A percentile compares a stretch with the other conserved stretches of the same genome.
Conservation (phyloP, 1,140 invertebrate genomes). For the Capitella teleta region DNA sequence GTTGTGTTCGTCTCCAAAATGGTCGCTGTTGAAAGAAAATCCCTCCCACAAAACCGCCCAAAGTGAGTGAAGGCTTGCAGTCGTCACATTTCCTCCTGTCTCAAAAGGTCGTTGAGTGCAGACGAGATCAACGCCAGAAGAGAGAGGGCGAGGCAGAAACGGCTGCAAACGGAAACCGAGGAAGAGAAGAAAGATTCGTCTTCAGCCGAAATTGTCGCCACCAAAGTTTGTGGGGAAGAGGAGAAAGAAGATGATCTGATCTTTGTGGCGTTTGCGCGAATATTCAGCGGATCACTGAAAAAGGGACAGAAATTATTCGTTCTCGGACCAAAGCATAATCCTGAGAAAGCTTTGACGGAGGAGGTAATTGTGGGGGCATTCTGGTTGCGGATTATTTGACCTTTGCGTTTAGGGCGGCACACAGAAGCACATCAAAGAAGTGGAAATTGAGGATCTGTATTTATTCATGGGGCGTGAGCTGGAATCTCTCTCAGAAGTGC, state of each 20-base stretch:
- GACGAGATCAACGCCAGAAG: constrained; percentile 63
- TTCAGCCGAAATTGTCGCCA: too few species aligned
- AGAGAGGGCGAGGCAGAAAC: constrained; percentile 53
- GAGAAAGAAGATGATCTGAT: constrained; percentile 51
- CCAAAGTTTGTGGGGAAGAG: too few species aligned
- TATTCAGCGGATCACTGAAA: constrained; percentile 77
- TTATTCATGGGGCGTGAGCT: constrained; percentile 89
- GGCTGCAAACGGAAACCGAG: too few species aligned
- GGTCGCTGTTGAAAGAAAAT: constrained; percentile 53
- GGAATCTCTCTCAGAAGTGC: constrained; percentile 62
- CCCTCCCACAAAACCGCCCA: constrained; percentile 31
- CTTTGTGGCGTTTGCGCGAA: constrained; percentile 84
- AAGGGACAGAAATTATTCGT: constrained; percentile 70
- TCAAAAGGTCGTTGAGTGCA: constrained; percentile 57
- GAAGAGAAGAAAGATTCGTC: too few species aligned
- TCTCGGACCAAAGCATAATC: constrained; percentile 82
- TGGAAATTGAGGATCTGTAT: constrained; percentile 58
- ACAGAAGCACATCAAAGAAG: neutral
- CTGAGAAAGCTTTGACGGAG: too few species aligned
- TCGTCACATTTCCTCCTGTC: neutral
- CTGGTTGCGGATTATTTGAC: neutral
- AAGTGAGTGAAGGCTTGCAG: constrained; percentile 19
- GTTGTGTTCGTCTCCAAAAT: constrained; percentile 94
- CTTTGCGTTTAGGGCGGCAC: constrained; percentile 3
- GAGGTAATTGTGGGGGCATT: constrained; percentile 47